A percentile compares a stretch with the other conserved stretches of the same genome.
Conservation (phyloP, 2,113 vertebrate species). For the Naja naja region DNA sequence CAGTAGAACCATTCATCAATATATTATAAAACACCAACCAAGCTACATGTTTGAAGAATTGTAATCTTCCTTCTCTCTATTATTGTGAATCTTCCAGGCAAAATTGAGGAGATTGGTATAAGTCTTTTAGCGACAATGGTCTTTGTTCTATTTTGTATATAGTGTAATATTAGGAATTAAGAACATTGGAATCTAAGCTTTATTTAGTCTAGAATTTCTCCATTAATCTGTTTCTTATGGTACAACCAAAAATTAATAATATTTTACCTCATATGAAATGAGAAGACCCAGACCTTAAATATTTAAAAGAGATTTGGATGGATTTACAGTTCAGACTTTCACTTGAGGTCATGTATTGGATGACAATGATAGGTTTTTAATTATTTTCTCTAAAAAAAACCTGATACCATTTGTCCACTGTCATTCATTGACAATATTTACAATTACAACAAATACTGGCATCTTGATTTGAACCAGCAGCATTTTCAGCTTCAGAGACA, state of each 20-base stretch:
- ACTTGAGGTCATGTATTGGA: not conserved
- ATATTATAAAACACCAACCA: constrained; percentile 21
- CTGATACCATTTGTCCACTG: not conserved
- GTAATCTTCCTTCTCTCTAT: constrained; percentile 27
- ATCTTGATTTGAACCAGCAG: not conserved
- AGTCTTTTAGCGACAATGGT: not conserved
- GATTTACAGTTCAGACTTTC: not conserved
- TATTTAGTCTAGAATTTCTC: not conserved
- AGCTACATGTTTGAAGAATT: constrained; percentile 21
- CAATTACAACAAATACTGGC: not conserved
- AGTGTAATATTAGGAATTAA: not conserved
- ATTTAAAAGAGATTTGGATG: not conserved
- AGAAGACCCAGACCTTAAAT: not conserved
- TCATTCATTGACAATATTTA: not conserved
- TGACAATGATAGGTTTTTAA: not conserved
- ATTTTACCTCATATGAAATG: not conserved
- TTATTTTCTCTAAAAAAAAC: not conserved
- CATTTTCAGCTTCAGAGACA: not conserved
- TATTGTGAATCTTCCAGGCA: not conserved
- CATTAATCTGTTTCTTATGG: not conserved
- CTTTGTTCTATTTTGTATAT: not conserved
- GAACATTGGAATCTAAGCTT: not conserved
- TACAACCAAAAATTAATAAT: not conserved
- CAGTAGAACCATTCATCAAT: constrained; percentile 20
- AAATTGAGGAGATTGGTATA: not conserved